These are phyloP conservation scores for Teleiodes luculella DNA, from an alignment of 2,888 invertebrate species.

Conservation along the genomic window DNA sequence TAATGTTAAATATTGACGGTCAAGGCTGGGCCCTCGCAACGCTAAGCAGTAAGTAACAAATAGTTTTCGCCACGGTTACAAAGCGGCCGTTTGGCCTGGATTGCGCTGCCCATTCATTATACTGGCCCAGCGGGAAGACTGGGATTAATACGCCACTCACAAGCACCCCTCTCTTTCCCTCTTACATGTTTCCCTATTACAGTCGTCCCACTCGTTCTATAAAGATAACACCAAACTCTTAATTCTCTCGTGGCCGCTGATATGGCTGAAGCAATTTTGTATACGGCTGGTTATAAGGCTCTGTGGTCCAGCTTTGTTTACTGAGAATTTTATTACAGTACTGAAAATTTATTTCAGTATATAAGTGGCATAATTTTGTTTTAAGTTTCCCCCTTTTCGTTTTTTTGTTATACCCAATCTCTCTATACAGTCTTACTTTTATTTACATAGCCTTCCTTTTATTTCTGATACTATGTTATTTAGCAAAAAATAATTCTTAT, in stretches of 20 bases:
- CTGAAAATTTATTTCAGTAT: constrained; percentile 1
- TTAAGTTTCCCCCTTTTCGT: background rate
- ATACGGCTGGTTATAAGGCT: constrained; percentile 50
- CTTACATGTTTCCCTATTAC: constrained; percentile 19
- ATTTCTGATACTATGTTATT: too few relatives aligned
- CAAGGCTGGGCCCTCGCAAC: background rate
- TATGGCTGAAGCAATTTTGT: constrained; percentile 57
- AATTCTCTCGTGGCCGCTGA: constrained; percentile 50
- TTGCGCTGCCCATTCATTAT: constrained; percentile 43
- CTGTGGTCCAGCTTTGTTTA: constrained; percentile 49
- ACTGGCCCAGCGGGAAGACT: constrained; percentile 37
- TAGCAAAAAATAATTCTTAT: too few relatives aligned
- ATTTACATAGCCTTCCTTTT: too few relatives aligned
- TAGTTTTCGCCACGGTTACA: constrained; percentile 33
- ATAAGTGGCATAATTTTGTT: background rate
- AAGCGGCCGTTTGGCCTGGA: constrained; percentile 36
- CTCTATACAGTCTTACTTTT: too few relatives aligned
- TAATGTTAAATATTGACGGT: too few relatives aligned
- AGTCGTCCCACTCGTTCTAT: constrained; percentile 16
- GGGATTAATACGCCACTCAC: constrained; percentile 38
- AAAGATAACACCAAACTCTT: constrained; percentile 35
- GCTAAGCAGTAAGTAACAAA: constrained; percentile 1
- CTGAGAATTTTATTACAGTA: constrained; percentile 24
- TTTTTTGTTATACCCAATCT: background rate
- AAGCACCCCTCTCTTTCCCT: constrained; percentile 12